Conservation (phyloP, 2,113 vertebrate species). For the Campylorhamphus procurvoides region DNA sequence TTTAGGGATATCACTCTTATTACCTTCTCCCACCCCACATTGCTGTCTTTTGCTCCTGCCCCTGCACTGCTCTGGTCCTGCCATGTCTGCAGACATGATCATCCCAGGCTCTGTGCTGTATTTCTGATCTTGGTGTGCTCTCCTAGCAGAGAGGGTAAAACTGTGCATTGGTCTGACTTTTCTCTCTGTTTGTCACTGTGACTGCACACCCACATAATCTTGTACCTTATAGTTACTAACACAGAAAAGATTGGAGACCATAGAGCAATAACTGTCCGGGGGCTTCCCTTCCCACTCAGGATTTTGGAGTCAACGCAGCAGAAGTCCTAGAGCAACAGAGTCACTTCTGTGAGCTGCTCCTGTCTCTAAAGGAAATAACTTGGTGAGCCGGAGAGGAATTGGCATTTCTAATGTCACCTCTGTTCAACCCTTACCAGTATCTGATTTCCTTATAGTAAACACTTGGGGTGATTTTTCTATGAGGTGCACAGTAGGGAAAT, state of each 20-base stretch:
- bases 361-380: background rate
- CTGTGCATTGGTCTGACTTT: background rate
- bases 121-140: rapidly evolving
- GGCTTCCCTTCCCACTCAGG: background rate
- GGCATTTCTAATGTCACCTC: background rate
- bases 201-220: background rate
- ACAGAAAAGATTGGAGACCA: background rate
- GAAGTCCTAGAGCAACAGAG: background rate
- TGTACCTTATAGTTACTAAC: background rate
- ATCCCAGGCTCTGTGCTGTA: background rate
- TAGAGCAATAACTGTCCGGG: background rate
- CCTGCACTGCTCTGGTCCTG: background rate
- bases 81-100: background rate
- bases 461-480: background rate
- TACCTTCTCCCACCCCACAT: background rate
- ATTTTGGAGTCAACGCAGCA: background rate
- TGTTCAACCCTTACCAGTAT: background rate
- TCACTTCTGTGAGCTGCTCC: background rate
- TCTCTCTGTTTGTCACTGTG: background rate
- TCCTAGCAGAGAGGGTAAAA: background rate
- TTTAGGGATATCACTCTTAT: background rate
- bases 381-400: background rate
- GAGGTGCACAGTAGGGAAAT: background rate
- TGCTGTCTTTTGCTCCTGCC: background rate
- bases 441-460: background rate